Evolutionary conservation across 1,140 invertebrate genomes (phyloP).

Genomic region (Anastatus disparis): DNA sequence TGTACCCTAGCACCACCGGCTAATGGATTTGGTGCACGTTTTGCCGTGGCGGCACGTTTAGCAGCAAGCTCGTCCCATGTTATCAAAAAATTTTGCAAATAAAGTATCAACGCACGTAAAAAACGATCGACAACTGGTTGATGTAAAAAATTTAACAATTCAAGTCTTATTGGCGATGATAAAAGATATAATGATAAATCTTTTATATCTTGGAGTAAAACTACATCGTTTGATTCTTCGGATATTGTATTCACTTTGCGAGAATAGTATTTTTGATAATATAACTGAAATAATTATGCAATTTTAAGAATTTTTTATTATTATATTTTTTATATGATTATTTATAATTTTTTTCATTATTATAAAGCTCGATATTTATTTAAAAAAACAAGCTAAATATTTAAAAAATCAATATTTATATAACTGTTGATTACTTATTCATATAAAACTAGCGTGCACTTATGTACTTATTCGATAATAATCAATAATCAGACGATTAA

Average conservation of each 20-base stretch:
- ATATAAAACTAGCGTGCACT: too few relatives aligned
- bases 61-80: constrained; percentile 69
- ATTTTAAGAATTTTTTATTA: too few relatives aligned
- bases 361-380: too few relatives aligned
- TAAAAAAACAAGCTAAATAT: too few relatives aligned
- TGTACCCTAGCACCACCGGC: constrained; percentile 67
- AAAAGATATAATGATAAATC: constrained; percentile 72
- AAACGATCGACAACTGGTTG: constrained; percentile 70
- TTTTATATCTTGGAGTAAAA: constrained; percentile 74
- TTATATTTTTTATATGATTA: too few relatives aligned
- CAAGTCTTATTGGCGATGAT: constrained; percentile 64
- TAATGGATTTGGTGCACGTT: constrained; percentile 69
- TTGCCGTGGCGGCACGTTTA: constrained; percentile 67
- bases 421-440: too few relatives aligned
- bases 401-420: too few relatives aligned
- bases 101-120: constrained; percentile 71
- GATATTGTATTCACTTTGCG: background rate
- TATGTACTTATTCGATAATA: too few relatives aligned
- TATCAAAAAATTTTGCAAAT: constrained; percentile 72
- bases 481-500: too few relatives aligned
- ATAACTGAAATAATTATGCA: too few relatives aligned
- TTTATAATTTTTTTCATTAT: too few relatives aligned
- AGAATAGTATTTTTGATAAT: too few relatives aligned
- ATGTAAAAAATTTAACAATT: constrained; percentile 72
- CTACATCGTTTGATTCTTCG: constrained; percentile 56